phyloP scores from a whole-genome alignment of 64 coral and sea anemone species.

The Catalaphyllia jardinei region DNA sequence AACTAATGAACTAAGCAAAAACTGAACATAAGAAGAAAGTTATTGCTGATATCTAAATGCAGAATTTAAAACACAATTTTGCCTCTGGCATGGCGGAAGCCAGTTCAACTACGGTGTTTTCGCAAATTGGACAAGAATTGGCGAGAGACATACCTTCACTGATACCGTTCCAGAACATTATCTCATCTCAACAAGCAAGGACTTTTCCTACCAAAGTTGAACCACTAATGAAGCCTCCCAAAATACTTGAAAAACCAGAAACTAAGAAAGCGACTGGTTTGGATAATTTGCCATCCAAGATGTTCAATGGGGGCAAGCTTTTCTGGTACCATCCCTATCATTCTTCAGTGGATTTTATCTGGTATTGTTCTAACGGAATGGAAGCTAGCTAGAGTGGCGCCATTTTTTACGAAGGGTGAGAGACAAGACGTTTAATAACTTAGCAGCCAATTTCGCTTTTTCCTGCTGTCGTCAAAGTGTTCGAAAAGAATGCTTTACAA shows the following conservation, averaged over 20 bases:
- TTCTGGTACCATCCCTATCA: not conserved
- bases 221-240: not conserved
- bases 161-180: constrained; percentile 11
- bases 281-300: too few species aligned
- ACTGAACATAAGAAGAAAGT: not conserved
- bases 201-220: not conserved
- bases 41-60: constrained; percentile 24
- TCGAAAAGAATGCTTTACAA: constrained; percentile 18
- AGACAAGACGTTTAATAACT: constrained; percentile 11
- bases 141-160: not conserved
- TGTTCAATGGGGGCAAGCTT: not conserved
- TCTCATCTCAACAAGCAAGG: not conserved
- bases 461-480: constrained; percentile 18
- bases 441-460: constrained; percentile 22
- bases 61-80: not conserved
- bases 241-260: not conserved
- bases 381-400: not conserved
- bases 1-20: too few species aligned
- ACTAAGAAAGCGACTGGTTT: constrained; percentile 11
- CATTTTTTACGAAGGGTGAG: not conserved
- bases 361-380: not conserved
- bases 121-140: constrained; percentile 27
- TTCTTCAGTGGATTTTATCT: too few species aligned
- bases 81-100: constrained; percentile 12
- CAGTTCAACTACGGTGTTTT: not conserved